Base-by-base conservation (phyloP, 2,113 vertebrate genomes). In the Donacobius atricapilla region DNA sequence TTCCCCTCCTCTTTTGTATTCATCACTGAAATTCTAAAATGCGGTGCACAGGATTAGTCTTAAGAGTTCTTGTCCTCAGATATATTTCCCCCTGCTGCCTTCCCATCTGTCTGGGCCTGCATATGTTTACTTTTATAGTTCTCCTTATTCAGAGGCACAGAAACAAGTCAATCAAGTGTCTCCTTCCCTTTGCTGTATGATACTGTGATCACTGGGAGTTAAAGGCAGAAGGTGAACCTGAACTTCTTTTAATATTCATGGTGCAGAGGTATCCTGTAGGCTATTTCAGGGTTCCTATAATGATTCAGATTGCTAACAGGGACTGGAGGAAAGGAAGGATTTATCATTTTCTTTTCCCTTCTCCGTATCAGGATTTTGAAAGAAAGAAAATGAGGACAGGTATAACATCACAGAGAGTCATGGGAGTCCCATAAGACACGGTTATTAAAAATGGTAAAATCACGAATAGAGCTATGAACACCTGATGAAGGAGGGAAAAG, bases 251-350 rank as follows among this genome's bases (percentile, higher is more conserved):
- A 82, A 78, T 82, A 95, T 89, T 94, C 73, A 73, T 4, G 0
- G 22, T 64, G 83, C 60, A 89, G 61, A 92, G 23, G 48, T 78
- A 94, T 72, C 65, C 77, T 87, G 69, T 72, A 92, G 81, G 90
- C 68, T 90, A 82, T 78, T 94, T 94, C 76, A 60, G 79, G 68
- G 90, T 86, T 88, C 82, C 35, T 80, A 2, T 58, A 94, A 80
- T 84, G 76, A 90, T 82, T 75, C 57, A 64, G 85, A 86, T 88
- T 83, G 60, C 35, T 93, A 88, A 73, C 39, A 93, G 75, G 68
- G 72, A 51, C 51, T 60, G 71, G 37, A 80, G 27, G 18, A 92
- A 90, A 80, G 13, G 8, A 18, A 72, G 7, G 39, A 44, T 88
- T 90, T 88, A 83, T 66, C 6, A 77, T 70, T 90, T 90, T 47